Evolutionary conservation across 1,140 invertebrate species (phyloP).

Genomic region (Scaptodrosophila lebanonensis): DNA sequence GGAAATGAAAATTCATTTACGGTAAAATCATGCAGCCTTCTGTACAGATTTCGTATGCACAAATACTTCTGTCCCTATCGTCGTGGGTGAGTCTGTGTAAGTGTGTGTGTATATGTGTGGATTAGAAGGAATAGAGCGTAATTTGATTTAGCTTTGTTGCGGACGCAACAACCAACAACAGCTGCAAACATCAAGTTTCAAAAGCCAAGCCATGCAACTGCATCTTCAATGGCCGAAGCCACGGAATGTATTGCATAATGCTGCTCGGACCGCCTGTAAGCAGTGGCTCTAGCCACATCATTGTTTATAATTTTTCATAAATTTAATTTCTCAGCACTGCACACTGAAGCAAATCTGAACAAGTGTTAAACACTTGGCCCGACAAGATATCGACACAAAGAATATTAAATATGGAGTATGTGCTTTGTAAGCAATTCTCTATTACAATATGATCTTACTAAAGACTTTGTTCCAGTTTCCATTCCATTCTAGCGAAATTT

Average conservation of each 20-base stretch:
- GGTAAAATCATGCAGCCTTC: not conserved
- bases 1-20: slow-evolving; percentile 1
- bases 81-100: not conserved
- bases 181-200: too few relatives aligned
- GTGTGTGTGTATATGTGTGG: not conserved
- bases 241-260: slow-evolving; percentile 9
- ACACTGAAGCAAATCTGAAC: not conserved
- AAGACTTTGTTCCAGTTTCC: too few relatives aligned
- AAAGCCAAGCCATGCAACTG: too few relatives aligned
- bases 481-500: too few relatives aligned
- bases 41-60: not conserved
- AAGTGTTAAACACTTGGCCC: not conserved
- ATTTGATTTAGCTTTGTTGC: too few relatives aligned
- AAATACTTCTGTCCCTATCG: too few relatives aligned
- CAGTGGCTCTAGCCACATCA: slow-evolving; percentile 48
- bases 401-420: too few relatives aligned
- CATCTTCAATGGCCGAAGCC: not conserved
- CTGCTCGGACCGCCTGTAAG: not conserved
- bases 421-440: too few relatives aligned
- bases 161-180: too few relatives aligned
- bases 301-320: slow-evolving; percentile 66
- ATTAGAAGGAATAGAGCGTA: not conserved
- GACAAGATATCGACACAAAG: too few relatives aligned
- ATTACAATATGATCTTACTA: too few relatives aligned
- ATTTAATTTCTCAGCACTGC: slow-evolving; percentile 53